Evolutionary conservation across 2,797 vertebrate species (phyloP).

Genomic region (Okamejei kenojei): DNA sequence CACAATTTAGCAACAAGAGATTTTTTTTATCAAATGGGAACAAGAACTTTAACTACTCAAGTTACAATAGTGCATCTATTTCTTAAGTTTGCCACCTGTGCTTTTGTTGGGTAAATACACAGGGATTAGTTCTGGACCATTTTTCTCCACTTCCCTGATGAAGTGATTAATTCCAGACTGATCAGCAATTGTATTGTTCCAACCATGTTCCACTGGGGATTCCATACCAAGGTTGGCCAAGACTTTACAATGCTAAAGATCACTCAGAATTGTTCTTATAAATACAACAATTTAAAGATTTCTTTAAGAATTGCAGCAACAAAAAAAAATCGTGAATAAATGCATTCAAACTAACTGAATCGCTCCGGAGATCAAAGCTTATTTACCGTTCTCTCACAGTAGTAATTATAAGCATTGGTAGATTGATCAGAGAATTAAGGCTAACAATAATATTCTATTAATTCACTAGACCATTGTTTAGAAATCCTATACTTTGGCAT

Average conservation of each 20-base stretch:
- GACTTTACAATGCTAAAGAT: slow-evolving; percentile 27
- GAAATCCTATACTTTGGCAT: slow-evolving; percentile 31
- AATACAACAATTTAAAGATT: slow-evolving; percentile 38
- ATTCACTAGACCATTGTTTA: too few species aligned
- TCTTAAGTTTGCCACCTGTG: background rate
- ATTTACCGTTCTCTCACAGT: background rate
- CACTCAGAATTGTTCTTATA: slow-evolving; percentile 39
- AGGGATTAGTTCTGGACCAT: slow-evolving; percentile 35
- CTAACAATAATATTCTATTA: slow-evolving; percentile 30
- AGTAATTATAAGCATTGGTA: background rate
- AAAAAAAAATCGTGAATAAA: slow-evolving; percentile 34
- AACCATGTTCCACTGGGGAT: slow-evolving; percentile 14
- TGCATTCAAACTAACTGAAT: background rate
- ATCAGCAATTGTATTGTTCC: slow-evolving; percentile 39
- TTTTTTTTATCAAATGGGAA: slow-evolving; percentile 30
- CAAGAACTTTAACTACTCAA: slow-evolving; percentile 33
- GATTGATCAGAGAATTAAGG: slow-evolving; percentile 6
- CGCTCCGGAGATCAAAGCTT: too few species aligned
- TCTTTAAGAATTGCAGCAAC: slow-evolving; percentile 36
- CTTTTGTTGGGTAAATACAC: background rate
- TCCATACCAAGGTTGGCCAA: background rate
- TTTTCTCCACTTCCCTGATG: background rate
- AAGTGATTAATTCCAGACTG: slow-evolving; percentile 39
- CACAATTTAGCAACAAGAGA: slow-evolving; percentile 31
- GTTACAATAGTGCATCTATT: slow-evolving; percentile 11